Evolutionary conservation across 2,113 vertebrate genomes (phyloP).

Genomic region (Platysteira castanea): DNA sequence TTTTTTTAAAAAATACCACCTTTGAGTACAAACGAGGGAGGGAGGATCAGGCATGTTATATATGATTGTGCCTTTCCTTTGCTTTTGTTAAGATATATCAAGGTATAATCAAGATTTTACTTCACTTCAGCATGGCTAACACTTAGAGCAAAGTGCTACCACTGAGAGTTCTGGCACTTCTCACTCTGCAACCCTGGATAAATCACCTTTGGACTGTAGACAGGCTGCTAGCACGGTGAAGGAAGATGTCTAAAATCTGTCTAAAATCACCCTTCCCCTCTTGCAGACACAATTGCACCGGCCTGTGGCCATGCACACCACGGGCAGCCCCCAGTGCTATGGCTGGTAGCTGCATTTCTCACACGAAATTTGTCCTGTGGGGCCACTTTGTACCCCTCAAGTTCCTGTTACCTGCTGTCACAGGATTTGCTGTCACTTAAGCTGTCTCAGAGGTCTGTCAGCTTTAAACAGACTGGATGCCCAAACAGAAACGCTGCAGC

Average conservation of each 20-base stretch:
- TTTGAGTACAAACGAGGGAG: background rate
- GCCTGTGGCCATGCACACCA: background rate
- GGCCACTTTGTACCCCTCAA: background rate
- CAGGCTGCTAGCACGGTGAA: background rate
- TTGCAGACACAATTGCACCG: background rate
- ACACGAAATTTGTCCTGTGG: background rate
- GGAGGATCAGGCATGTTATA: background rate
- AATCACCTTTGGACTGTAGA: background rate
- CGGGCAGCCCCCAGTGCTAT: fast-evolving
- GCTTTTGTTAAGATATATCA: no score
- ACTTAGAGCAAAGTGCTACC: background rate
- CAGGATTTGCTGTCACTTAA: background rate
- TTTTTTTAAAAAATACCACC: background rate
- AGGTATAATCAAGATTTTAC: background rate
- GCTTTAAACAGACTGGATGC: background rate
- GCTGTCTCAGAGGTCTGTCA: background rate
- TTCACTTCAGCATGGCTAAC: background rate
- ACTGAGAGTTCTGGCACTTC: background rate
- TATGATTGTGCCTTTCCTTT: background rate
- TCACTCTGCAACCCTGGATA: background rate
- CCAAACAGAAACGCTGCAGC: background rate
- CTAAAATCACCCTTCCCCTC: background rate
- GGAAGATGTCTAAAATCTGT: background rate
- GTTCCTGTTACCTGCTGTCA: background rate
- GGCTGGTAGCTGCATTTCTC: background rate